Conservation (phyloP, 2,113 vertebrate species). For the Lepisosteus osseus region DNA sequence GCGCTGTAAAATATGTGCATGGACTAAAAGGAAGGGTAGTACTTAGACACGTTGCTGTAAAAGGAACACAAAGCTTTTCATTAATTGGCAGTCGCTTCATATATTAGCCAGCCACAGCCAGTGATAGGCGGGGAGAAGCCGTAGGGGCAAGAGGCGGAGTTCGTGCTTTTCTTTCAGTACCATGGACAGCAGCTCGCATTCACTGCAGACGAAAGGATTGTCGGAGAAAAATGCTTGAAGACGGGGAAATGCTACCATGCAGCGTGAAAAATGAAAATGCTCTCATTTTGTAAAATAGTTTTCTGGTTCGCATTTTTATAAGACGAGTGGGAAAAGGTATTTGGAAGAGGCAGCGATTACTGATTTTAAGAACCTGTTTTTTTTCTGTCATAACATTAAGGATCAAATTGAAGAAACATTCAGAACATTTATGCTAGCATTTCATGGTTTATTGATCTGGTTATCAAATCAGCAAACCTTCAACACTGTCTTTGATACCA, state of each 20-base stretch:
- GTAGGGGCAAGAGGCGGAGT: conserved; percentile 33
- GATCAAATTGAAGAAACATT: conserved; percentile 5
- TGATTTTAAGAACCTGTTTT: not conserved
- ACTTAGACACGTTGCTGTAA: not conserved
- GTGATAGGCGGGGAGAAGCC: conserved; percentile 24
- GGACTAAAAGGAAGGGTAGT: not conserved
- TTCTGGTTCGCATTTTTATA: not conserved
- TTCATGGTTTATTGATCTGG: not conserved
- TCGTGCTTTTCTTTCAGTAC: conserved; percentile 50
- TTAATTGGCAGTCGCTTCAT: conserved; percentile 29
- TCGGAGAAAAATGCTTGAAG: conserved; percentile 7
- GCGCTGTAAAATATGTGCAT: not conserved
- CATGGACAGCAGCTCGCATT: conserved; percentile 57
- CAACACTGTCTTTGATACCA: not conserved
- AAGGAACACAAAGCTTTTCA: not conserved
- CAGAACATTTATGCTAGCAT: not conserved
- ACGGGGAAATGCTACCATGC: not conserved
- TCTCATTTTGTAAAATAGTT: not conserved
- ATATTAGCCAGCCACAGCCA: conserved; percentile 43
- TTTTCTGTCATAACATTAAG: not conserved
- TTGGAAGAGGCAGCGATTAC: not conserved
- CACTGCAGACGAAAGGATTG: conserved; percentile 40
- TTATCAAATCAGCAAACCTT: not conserved
- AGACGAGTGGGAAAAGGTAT: conserved; percentile 4
- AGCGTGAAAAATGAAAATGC: conserved; percentile 1